Percentiles rank a stretch among this genome's conserved stretches.
Evolutionary conservation across 1,140 invertebrate species (phyloP).

Genomic region (Nylanderia fulva): DNA sequence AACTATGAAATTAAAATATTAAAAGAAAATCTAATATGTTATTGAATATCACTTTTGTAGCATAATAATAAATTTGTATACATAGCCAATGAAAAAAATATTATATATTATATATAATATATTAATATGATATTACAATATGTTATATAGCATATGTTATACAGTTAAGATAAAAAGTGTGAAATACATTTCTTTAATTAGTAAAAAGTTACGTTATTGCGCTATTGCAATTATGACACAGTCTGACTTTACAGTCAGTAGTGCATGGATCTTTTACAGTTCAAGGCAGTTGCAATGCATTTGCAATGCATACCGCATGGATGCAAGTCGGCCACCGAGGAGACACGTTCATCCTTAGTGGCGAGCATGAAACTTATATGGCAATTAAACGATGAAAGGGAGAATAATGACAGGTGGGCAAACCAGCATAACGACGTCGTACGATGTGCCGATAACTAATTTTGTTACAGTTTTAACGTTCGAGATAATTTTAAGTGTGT

Average conservation of each 20-base stretch:
- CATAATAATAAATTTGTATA: background rate
- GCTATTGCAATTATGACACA: slow-evolving; percentile 20
- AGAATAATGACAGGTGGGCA: slow-evolving; percentile 63
- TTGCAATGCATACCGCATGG: slow-evolving; percentile 25
- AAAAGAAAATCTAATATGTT: background rate
- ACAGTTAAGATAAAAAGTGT: too few relatives aligned
- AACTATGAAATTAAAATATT: background rate
- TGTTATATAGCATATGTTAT: too few relatives aligned
- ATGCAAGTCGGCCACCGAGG: slow-evolving; percentile 1
- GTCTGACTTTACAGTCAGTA: slow-evolving; percentile 24
- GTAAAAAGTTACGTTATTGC: slow-evolving; percentile 22
- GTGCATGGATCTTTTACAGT: slow-evolving; percentile 9
- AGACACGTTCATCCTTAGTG: slow-evolving; percentile 2
- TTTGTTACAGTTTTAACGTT: slow-evolving; percentile 67
- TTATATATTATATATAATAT: background rate
- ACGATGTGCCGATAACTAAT: slow-evolving; percentile 62
- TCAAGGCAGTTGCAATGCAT: background rate
- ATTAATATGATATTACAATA: too few relatives aligned
- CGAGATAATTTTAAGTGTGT: slow-evolving; percentile 47
- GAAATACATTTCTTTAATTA: too few relatives aligned
- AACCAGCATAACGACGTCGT: slow-evolving; percentile 56
- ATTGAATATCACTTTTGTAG: background rate
- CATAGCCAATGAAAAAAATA: background rate
- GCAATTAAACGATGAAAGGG: slow-evolving; percentile 65
- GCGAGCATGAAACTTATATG: slow-evolving; percentile 49